Conservation (phyloP, 2,888 invertebrate genomes). For the Pollenia amentaria region DNA sequence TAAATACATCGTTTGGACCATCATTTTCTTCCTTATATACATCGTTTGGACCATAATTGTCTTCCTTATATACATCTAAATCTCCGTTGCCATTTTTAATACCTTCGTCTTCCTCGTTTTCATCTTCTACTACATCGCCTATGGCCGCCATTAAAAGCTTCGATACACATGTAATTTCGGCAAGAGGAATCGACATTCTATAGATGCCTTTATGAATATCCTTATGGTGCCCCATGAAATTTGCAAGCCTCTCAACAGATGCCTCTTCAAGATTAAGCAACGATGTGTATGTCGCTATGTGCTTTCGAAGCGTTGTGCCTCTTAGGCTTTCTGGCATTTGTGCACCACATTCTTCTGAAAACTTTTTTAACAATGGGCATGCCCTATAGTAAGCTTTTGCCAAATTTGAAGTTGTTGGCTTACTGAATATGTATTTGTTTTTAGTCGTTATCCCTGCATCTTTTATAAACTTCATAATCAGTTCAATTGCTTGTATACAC, state of each 20-base stretch:
- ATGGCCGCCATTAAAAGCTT: slow-evolving; percentile 28
- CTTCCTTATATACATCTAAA: no score
- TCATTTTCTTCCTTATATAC: no score
- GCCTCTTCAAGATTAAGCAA: slow-evolving; percentile 30
- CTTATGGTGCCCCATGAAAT: slow-evolving; percentile 50
- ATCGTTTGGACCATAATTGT: no score
- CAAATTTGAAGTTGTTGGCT: no score
- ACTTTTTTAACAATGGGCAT: slow-evolving; percentile 11
- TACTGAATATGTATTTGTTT: no score
- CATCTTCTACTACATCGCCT: neutral
- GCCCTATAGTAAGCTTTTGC: neutral
- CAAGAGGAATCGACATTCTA: slow-evolving; percentile 21
- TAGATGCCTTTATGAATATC: slow-evolving; percentile 45
- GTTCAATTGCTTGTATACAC: no score
- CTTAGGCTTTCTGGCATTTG: slow-evolving; percentile 19
- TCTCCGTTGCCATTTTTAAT: no score
- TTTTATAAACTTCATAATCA: no score
- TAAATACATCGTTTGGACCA: no score
- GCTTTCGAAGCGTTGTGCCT: slow-evolving; percentile 44
- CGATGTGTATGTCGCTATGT: slow-evolving; percentile 25
- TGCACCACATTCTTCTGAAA: slow-evolving; percentile 42
- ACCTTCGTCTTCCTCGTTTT: neutral
- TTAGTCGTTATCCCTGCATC: no score
- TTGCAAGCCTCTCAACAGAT: slow-evolving; percentile 37
- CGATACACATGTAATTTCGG: slow-evolving; percentile 33